These are phyloP conservation scores for Zootoca vivipara DNA, from an alignment of 2,113 vertebrate genomes.

Conservation along the genomic window DNA sequence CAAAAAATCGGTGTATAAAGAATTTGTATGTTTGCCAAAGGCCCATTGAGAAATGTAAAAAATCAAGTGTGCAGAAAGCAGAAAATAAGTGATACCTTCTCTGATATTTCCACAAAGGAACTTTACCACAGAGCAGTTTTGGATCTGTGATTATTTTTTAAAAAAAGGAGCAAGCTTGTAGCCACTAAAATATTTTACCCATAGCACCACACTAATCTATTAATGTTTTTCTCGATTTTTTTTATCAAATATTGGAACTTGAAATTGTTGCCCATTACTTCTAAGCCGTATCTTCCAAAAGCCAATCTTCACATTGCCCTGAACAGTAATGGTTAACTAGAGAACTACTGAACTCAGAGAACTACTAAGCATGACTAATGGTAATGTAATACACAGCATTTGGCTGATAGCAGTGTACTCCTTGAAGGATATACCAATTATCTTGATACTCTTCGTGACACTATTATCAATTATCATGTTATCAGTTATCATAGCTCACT, in stretches of 20 bases:
- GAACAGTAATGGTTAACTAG: neutral
- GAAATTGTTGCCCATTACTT: neutral
- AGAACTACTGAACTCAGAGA: rapidly evolving
- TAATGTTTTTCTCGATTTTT: neutral
- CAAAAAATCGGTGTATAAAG: neutral
- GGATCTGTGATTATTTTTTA: neutral
- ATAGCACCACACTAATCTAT: neutral
- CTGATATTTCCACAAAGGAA: neutral
- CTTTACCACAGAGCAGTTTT: neutral
- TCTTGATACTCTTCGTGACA: neutral
- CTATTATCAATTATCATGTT: neutral
- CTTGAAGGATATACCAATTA: neutral
- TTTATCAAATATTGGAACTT: neutral
- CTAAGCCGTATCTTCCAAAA: neutral
- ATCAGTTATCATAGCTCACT: neutral
- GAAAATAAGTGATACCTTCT: neutral
- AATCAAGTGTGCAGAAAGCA: neutral
- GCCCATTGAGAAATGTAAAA: neutral
- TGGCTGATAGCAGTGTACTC: neutral
- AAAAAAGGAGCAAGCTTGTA: neutral
- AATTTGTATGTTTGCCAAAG: neutral
- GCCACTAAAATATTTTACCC: neutral
- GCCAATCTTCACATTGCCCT: neutral
- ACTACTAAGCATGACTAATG: neutral
- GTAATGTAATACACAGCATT: rapidly evolving